Evolutionary conservation across 2,113 vertebrate species (phyloP).

Genomic region (Zapus hudsonius): DNA sequence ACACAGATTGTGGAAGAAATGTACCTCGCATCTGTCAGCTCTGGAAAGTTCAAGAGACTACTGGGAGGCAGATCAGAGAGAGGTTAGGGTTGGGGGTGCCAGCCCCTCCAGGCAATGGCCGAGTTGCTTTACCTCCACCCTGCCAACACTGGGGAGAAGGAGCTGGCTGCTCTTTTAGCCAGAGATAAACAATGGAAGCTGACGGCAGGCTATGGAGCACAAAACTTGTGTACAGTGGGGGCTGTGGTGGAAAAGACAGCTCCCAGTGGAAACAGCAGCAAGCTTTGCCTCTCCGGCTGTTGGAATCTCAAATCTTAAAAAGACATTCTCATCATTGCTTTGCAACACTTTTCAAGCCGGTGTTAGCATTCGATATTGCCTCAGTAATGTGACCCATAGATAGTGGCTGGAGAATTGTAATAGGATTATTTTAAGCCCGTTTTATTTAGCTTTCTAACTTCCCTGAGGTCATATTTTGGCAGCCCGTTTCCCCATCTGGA

Average conservation of each 20-base stretch:
- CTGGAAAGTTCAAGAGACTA: constrained; percentile 34
- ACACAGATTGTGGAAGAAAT: constrained; percentile 11
- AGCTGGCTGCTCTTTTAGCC: constrained; percentile 45
- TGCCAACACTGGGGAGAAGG: constrained; percentile 68
- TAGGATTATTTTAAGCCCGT: not conserved
- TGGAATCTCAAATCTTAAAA: not conserved
- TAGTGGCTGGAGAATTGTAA: not conserved
- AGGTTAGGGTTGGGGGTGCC: not conserved
- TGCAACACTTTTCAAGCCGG: not conserved
- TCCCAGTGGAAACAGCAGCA: not conserved
- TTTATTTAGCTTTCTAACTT: not conserved
- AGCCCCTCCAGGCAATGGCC: not conserved
- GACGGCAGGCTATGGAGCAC: constrained; percentile 47
- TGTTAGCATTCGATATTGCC: not conserved
- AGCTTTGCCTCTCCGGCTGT: not conserved
- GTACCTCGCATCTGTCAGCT: constrained; percentile 39
- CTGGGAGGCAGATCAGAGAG: constrained; percentile 1
- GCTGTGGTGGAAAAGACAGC: no score
- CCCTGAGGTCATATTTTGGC: not conserved
- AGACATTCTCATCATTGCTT: not conserved
- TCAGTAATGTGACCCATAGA: not conserved
- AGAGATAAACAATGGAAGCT: constrained; percentile 54
- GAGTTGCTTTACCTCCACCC: constrained; percentile 59
- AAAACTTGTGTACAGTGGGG: not conserved
- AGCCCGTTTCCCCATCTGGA: not conserved